These are phyloP conservation scores for Orchestia grillus DNA, from an alignment of 1,140 invertebrate species.

Conservation along the genomic window DNA sequence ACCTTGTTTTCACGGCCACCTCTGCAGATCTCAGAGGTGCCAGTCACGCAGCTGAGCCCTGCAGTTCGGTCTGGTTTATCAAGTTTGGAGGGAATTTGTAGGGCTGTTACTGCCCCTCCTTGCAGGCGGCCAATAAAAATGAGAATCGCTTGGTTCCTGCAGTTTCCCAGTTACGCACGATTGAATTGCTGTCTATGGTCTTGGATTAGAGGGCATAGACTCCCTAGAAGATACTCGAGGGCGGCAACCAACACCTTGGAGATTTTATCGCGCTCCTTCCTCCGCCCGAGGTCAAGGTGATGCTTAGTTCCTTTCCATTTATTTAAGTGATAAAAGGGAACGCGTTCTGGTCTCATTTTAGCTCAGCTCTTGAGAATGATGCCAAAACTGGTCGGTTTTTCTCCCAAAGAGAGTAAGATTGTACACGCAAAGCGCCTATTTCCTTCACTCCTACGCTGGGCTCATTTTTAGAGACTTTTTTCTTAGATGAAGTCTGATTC, in stretches of 20 bases:
- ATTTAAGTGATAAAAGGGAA: background rate
- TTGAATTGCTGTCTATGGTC: slow-evolving; percentile 7
- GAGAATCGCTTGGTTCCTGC: background rate
- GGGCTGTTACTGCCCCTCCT: background rate
- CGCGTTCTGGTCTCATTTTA: background rate
- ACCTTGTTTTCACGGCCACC: background rate
- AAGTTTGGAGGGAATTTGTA: slow-evolving; percentile 1
- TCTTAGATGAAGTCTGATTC: too few species aligned
- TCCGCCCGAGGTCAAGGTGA: background rate
- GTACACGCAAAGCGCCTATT: background rate
- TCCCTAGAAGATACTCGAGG: background rate
- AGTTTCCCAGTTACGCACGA: slow-evolving; percentile 4
- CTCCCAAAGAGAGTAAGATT: too few species aligned
- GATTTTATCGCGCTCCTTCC: background rate
- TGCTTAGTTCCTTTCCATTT: background rate
- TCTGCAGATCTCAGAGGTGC: background rate
- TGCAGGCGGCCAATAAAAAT: background rate
- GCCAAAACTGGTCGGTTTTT: background rate
- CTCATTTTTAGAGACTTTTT: background rate
- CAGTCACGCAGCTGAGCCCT: background rate
- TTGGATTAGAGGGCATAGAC: background rate
- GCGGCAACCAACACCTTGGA: background rate
- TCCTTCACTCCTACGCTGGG: background rate
- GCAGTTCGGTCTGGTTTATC: background rate
- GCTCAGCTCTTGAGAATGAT: background rate